These are phyloP conservation scores for Dysmachus trigonus DNA, from an alignment of 2,888 invertebrate genomes.

Conservation along the genomic window DNA sequence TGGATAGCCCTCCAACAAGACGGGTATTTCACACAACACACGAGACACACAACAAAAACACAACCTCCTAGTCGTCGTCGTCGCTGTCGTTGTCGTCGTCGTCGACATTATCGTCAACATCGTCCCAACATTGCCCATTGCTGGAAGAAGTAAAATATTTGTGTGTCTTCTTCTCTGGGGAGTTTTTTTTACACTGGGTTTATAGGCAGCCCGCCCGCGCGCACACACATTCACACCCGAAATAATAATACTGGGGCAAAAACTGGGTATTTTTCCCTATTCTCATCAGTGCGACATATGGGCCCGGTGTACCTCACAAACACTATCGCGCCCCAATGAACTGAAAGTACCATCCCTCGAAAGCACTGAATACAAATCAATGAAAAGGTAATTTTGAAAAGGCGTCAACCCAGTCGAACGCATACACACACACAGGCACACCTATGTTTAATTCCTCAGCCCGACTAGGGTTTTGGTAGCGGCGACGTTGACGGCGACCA, in stretches of 20 bases:
- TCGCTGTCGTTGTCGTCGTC: no score
- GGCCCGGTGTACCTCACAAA: slow-evolving; percentile 1
- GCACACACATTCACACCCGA: background rate
- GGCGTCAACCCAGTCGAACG: slow-evolving; percentile 54
- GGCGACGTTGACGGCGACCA: no score
- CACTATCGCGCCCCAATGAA: slow-evolving; percentile 27
- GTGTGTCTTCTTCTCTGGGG: background rate
- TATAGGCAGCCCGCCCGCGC: background rate
- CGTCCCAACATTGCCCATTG: background rate
- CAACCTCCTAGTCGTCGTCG: no score
- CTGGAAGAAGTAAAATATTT: slow-evolving; percentile 13
- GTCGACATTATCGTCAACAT: no score
- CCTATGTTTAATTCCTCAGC: slow-evolving; percentile 44
- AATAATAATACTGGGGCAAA: slow-evolving; percentile 42
- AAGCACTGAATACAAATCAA: slow-evolving; percentile 50
- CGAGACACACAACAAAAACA: slow-evolving; percentile 40
- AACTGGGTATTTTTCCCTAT: slow-evolving; percentile 35
- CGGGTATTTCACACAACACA: slow-evolving; percentile 41
- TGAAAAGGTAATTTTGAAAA: slow-evolving; percentile 54
- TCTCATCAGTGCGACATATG: background rate
- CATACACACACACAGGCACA: no score
- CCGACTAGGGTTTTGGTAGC: no score
- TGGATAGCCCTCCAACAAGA: slow-evolving; percentile 63
- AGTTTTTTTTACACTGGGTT: background rate
- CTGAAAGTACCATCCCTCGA: slow-evolving; percentile 43